A percentile compares a stretch with the other conserved stretches of the same genome.
phyloP scores from a whole-genome alignment of 2,113 vertebrate species.

The Candoia aspera region DNA sequence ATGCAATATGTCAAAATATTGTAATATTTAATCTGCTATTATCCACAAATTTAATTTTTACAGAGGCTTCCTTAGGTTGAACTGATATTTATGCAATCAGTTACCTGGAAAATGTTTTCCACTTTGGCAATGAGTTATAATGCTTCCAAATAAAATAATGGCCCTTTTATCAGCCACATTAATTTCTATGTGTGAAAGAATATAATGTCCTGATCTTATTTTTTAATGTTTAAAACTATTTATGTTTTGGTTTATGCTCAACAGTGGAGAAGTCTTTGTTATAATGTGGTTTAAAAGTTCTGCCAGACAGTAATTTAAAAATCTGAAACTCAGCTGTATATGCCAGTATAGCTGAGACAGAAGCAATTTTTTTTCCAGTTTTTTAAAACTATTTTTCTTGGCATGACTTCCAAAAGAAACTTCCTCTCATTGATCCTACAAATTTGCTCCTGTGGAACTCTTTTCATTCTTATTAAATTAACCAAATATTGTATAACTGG shows the following conservation, averaged over 20 bases:
- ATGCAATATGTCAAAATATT: neutral
- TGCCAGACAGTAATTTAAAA: conserved; percentile 16
- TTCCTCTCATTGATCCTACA: conserved; percentile 28
- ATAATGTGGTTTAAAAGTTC: conserved; percentile 39
- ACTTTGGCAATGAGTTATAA: conserved; percentile 12
- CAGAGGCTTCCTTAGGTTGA: neutral
- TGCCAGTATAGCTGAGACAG: conserved; percentile 32
- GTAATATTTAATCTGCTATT: neutral
- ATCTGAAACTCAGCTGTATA: conserved; percentile 10
- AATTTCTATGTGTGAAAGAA: conserved; percentile 1
- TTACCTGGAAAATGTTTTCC: neutral
- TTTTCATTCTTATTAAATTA: conserved; percentile 32
- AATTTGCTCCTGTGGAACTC: conserved; percentile 31
- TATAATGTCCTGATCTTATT: neutral
- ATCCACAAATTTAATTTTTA: neutral
- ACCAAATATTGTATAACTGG: neutral
- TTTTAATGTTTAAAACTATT: neutral
- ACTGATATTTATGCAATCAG: neutral
- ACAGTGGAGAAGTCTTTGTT: neutral
- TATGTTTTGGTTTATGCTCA: neutral
- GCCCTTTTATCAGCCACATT: neutral
- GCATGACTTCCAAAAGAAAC: conserved; percentile 25
- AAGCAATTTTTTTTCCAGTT: conserved; percentile 45
- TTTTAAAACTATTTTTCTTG: conserved; percentile 44
- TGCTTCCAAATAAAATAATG: conserved; percentile 13